Percentiles rank a stretch among this genome's conserved stretches.
These are phyloP conservation scores for Gadopsis bispinosus DNA, from an alignment of 2,797 vertebrate genomes.

Conservation along the genomic window DNA sequence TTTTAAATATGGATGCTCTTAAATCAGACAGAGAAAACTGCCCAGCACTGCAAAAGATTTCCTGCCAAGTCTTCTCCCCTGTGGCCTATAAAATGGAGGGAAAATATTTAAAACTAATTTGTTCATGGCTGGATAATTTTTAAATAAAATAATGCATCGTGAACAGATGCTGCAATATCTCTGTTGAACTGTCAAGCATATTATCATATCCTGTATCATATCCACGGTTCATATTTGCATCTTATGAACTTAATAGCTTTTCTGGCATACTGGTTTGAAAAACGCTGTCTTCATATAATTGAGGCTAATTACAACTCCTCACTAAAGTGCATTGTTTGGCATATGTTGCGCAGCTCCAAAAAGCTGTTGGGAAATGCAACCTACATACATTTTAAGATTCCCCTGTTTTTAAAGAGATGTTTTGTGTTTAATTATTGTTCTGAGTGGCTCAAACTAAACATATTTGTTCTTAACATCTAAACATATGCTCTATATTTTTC, in stretches of 20 bases:
- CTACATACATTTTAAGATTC: slow-evolving; percentile 43
- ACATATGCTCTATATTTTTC: slow-evolving; percentile 29
- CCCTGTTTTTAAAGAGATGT: slow-evolving; percentile 35
- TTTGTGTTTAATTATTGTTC: slow-evolving; percentile 33
- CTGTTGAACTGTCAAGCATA: slow-evolving; percentile 16
- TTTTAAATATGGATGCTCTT: slow-evolving; percentile 49
- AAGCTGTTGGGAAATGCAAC: slow-evolving; percentile 34
- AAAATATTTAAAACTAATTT: slow-evolving; percentile 55
- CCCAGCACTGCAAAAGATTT: slow-evolving; percentile 50
- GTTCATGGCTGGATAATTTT: slow-evolving; percentile 25
- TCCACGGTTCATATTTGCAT: slow-evolving; percentile 15
- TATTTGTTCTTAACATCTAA: slow-evolving; percentile 19
- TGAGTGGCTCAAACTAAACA: slow-evolving; percentile 32
- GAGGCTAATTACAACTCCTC: slow-evolving; percentile 40
- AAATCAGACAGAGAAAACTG: slow-evolving; percentile 58
- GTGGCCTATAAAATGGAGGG: slow-evolving; percentile 59
- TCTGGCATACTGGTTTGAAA: slow-evolving; percentile 30
- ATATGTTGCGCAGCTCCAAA: slow-evolving; percentile 1
- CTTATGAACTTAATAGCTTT: slow-evolving; percentile 33
- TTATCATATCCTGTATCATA: background rate
- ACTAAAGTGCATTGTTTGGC: slow-evolving; percentile 32
- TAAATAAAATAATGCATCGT: slow-evolving; percentile 10
- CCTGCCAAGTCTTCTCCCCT: slow-evolving; percentile 46
- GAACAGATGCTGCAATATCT: slow-evolving; percentile 32
- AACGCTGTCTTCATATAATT: slow-evolving; percentile 41